Base-by-base conservation (phyloP, 2,113 vertebrate species). In the Melospiza georgiana region DNA sequence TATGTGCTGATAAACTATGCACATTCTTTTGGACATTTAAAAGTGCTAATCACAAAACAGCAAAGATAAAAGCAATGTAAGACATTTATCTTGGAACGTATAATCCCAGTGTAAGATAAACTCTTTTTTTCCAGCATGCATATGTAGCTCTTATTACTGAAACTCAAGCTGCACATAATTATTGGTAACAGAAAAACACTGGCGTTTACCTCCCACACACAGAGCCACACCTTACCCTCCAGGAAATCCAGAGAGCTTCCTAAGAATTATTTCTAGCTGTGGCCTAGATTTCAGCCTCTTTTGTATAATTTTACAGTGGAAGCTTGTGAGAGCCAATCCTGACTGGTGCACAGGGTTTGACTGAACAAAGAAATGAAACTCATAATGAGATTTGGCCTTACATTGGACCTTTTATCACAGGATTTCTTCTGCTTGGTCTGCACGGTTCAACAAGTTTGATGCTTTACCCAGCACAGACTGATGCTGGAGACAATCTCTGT, bases 121-220 rank as follows among this genome's bases (percentile, higher is more conserved):
- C 58, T 83, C 41, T 82, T 92, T 69, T 81, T 78, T 93, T 61
- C 73, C 87, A 72, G 52, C 39, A 94, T 88, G 84, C 77, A 84
- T 57, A 63, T 71, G 86, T 80, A 85, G 78, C 55, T 95, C 75
- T 92, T 84, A 91, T 90, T 96, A 96, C 87, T 94, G 80, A 94
- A 92, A 89, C 67, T 95, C 72, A 95, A 95, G 61, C 79, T 74
- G 49, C 59, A 93, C 48, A 8, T 97, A 97, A 96, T 97, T 96
- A 96, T 67, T 89, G 76, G 90, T 91, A 91, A 93, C 86, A 95
- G 81, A 96, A 92, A 62, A 80, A 78, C 92, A 61, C 31, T 59
- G 73, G 84, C 68, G 0, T 95, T 95, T 90, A 73, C 81, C 43
- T 93, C 96, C 92, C 85, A 85, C 43, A 0, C 28, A 73, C 28